Percentiles rank a stretch among this genome's conserved stretches.
Evolutionary conservation across 2,888 invertebrate genomes (phyloP).

Genomic region (Fissipunctia ypsillon): DNA sequence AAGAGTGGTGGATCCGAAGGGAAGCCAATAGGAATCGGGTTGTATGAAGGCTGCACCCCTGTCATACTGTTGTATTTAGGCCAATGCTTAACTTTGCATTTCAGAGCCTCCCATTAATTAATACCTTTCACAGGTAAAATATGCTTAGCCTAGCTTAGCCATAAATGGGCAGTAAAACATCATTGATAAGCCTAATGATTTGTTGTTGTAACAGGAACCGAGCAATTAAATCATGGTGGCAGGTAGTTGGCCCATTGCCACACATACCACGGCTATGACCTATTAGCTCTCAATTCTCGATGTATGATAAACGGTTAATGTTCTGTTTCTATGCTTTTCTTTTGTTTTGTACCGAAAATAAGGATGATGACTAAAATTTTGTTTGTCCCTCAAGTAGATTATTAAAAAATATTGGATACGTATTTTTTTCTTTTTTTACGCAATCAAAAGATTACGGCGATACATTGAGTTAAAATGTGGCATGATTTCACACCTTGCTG

Average conservation of each 20-base stretch:
- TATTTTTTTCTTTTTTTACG: too few relatives aligned
- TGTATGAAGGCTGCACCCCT: too few relatives aligned
- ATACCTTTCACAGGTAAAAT: background rate
- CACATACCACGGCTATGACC: background rate
- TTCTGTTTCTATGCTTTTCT: background rate
- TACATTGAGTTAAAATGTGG: too few relatives aligned
- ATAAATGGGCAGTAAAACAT: conserved; percentile 5
- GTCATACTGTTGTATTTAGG: background rate
- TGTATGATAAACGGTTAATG: conserved; percentile 1
- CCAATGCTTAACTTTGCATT: background rate
- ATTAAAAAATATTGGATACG: too few relatives aligned
- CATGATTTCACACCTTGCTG: too few relatives aligned
- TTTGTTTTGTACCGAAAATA: background rate
- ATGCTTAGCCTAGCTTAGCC: background rate
- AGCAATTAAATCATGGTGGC: conserved; percentile 17
- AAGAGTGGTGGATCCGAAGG: too few relatives aligned
- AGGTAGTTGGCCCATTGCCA: conserved; percentile 15
- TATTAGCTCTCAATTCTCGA: conserved; percentile 20
- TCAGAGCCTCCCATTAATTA: background rate
- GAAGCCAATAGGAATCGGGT: too few relatives aligned
- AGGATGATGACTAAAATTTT: too few relatives aligned
- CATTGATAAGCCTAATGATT: conserved; percentile 37
- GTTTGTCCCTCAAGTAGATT: too few relatives aligned
- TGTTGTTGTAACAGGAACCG: conserved; percentile 13
- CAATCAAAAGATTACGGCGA: too few relatives aligned